Evolutionary conservation across 2,888 invertebrate species (phyloP), one percentile per base, ranked within the genome.

Genomic region (Exephanes ischioxanthus): DNA sequence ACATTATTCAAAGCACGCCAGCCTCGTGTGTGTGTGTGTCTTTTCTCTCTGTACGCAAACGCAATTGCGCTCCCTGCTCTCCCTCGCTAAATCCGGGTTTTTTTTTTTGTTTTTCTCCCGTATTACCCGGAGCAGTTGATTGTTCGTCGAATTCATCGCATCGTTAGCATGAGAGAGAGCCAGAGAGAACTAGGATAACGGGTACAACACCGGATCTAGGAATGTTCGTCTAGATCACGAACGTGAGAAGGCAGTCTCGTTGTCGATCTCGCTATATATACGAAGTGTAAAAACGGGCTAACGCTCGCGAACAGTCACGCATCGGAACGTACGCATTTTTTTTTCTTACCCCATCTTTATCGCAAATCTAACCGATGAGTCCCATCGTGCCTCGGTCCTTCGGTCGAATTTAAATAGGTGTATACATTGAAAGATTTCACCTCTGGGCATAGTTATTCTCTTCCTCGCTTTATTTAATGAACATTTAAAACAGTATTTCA

Each of bases 1-100:
- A 75, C 83, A 85, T 85, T 91, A 91, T 91, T 91, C 92, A 93
- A 93, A 92, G 92, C 91, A 91, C 91, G 90, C 90, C 91, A 91
- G 91, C 91, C 91, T 92, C 90, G 90, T 91, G 88, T 80, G 80
- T 86, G 67, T 80, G 80, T 86, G 80, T 80, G 80, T 83, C 30
- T 63, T 58, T 63, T 82, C 82, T 85, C 81, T 85, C 68, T 22
- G 80, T 85, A 85, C 92, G 92, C 92, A 93, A 93, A 48, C 92
- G 93, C 93, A 93, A 92, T 92, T 91, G 83, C 77, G 16, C 48
- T 51, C 55, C 58, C 66, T 53, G 91, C 88, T 90, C 92, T 90
- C 76, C 14, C 66, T 76, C 63, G 26, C 91, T 91, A 48, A 48
- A 91, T 92, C 93, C 91, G 91, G 90, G 89, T 87, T n/a, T 80